Conservation (phyloP, 2,888 invertebrate genomes). For the Protonemura montana region DNA sequence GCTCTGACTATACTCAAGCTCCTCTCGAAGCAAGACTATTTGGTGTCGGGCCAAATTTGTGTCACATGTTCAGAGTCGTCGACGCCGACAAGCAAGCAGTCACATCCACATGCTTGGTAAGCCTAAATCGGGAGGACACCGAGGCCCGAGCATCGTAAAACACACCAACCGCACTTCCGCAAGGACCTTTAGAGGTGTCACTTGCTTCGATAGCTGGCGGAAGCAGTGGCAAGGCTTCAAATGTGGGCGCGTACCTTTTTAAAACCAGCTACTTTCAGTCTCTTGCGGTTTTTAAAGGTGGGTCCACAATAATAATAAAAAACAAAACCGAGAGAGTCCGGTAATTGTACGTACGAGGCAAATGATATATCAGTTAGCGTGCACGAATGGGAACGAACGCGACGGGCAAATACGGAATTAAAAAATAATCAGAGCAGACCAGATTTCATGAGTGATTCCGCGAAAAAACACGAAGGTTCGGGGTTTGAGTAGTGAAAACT, state of each 20-base stretch:
- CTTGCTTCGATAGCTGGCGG: neutral
- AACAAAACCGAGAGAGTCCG: neutral
- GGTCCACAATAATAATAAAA: neutral
- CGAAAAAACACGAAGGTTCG: neutral
- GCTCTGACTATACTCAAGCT: neutral
- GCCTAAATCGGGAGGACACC: constrained; percentile 13
- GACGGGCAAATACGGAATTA: neutral
- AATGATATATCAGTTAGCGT: neutral
- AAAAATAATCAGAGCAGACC: constrained; percentile 7
- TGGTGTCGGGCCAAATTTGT: constrained; percentile 16
- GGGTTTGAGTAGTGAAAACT: neutral
- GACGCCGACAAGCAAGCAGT: neutral
- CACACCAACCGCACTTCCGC: neutral
- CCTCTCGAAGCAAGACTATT: neutral
- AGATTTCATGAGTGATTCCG: neutral
- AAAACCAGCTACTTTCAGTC: neutral
- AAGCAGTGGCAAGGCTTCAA: neutral
- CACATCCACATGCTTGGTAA: neutral
- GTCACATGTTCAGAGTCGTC: constrained; percentile 27
- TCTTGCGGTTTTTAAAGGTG: neutral
- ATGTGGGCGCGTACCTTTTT: neutral
- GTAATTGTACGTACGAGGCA: neutral
- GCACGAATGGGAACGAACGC: neutral
- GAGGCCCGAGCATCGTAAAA: neutral
- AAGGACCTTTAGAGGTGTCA: neutral